Conservation (phyloP, 2,113 vertebrate species). For the Talpa occidentalis region DNA sequence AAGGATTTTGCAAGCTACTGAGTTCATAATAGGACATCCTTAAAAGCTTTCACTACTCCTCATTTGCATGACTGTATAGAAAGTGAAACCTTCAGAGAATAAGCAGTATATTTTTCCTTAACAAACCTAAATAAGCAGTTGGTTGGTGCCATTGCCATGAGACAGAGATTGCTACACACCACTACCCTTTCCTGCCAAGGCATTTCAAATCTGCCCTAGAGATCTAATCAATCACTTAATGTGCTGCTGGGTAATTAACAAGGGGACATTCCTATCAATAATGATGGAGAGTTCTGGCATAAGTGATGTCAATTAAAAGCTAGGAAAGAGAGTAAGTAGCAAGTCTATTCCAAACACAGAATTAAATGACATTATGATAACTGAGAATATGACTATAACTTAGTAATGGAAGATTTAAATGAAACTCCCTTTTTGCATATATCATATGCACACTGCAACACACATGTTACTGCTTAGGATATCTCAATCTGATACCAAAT, state of each 20-base stretch:
- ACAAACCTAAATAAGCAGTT: neutral
- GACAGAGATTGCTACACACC: neutral
- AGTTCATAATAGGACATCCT: neutral
- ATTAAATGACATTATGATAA: neutral
- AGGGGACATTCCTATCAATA: constrained; percentile 55
- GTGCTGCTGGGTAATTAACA: constrained; percentile 56
- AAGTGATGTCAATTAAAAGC: constrained; percentile 48
- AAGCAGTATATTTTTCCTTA: neutral
- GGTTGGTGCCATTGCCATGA: neutral
- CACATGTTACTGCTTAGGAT: neutral
- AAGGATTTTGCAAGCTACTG: neutral
- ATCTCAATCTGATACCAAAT: neutral
- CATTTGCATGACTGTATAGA: neutral
- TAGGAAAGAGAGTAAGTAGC: neutral
- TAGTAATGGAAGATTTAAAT: constrained; percentile 7
- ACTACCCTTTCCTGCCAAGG: neutral
- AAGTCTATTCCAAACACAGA: constrained; percentile 3
- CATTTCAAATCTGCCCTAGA: constrained; percentile 23
- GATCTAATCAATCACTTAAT: constrained; percentile 47
- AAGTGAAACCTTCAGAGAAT: constrained; percentile 1
- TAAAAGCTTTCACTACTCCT: neutral
- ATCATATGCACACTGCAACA: neutral
- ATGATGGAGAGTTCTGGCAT: constrained; percentile 24
- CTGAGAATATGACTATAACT: constrained; percentile 18
- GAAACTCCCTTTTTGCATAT: neutral